Base-by-base conservation (phyloP, 2,797 vertebrate genomes). In the Muraenolepis orangiensis region DNA sequence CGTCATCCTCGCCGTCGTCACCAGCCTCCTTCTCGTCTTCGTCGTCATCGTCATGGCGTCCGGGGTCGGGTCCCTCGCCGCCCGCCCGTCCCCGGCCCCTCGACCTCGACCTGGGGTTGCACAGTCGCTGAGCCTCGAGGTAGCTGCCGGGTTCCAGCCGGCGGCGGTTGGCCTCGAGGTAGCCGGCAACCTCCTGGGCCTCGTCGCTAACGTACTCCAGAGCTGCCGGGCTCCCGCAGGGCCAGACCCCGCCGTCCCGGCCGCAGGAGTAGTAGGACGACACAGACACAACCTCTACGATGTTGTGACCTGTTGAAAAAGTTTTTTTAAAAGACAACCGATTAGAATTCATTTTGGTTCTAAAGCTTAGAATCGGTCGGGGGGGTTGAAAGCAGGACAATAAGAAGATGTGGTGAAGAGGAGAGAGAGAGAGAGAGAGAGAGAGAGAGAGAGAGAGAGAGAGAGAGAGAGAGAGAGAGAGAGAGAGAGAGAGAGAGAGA, bases 121-220 rank as follows among this genome's bases (percentile, higher is more conserved):
- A 94, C 0, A 87, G 93, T 72, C 87, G 87, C 74, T 95, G 88
- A 78, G 96, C 78, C 1, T 93, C 87, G 68, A 86, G 84, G 84
- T 94, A 90, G 85, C 92, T 95, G 51, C 69, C 80, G 0, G 91
- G 18, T 0, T 80, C 87, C 32, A 95, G 87, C 72, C 73, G 81
- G 42, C 90, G 86, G 0, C 81, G 34, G 1, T 92, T 92, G 73
- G 79, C 77, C 0, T 92, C 85, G 32, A 97, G 89, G 84, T 94
- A 91, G 42, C 77, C 80, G 13, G 95, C 94, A 68, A 94, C 85
- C 67, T 94, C 91, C 87, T 94, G 94, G 10, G 90, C 90, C 71
- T 90, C 78, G 72, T 96, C 95, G 76, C 80, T 87, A 77, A 91
- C 80, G 68, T 95, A 96, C 36, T 86, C 83, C 71, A 97, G 23